phyloP scores from a whole-genome alignment of 1,140 invertebrate genomes.

The Probaryconus sp. region DNA sequence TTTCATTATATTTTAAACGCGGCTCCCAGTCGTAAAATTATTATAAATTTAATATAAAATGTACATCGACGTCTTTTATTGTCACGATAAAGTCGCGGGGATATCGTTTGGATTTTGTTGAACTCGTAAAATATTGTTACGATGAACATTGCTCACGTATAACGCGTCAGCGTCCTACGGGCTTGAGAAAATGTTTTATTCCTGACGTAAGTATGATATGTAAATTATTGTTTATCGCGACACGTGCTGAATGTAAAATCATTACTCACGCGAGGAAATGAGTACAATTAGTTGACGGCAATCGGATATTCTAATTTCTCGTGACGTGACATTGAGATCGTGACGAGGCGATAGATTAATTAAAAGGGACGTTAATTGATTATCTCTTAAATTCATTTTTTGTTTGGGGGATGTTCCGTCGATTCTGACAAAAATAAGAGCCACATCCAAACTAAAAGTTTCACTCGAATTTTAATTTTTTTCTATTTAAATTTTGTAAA shows the following conservation, averaged over 20 bases:
- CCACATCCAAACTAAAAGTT: no score
- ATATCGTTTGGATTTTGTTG: slow-evolving; percentile 27
- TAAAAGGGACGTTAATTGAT: slow-evolving; percentile 44
- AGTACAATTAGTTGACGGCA: slow-evolving; percentile 47
- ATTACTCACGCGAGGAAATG: slow-evolving; percentile 45
- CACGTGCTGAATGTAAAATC: slow-evolving; percentile 43
- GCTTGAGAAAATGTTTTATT: slow-evolving; percentile 37
- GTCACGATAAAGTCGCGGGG: slow-evolving; percentile 24
- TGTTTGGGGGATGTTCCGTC: no score
- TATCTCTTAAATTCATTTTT: slow-evolving; percentile 39
- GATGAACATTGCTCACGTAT: slow-evolving; percentile 27
- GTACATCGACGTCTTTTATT: slow-evolving; percentile 24
- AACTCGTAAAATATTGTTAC: slow-evolving; percentile 42
- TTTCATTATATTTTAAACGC: slow-evolving; percentile 14
- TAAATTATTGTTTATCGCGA: slow-evolving; percentile 53
- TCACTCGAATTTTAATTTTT: no score
- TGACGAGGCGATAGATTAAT: slow-evolving; percentile 35
- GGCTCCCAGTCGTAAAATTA: slow-evolving; percentile 12
- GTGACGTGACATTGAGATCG: slow-evolving; percentile 43
- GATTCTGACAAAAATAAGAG: no score
- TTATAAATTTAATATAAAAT: slow-evolving; percentile 35
- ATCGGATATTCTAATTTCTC: slow-evolving; percentile 50
- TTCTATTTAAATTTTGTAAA: no score
- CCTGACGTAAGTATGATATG: slow-evolving; percentile 27
- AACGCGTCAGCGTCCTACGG: slow-evolving; percentile 13